These are phyloP conservation scores for Turritopsis rubra DNA, from an alignment of 30 jellyfish, hydroid and myxozoan genomes.

Conservation along the genomic window DNA sequence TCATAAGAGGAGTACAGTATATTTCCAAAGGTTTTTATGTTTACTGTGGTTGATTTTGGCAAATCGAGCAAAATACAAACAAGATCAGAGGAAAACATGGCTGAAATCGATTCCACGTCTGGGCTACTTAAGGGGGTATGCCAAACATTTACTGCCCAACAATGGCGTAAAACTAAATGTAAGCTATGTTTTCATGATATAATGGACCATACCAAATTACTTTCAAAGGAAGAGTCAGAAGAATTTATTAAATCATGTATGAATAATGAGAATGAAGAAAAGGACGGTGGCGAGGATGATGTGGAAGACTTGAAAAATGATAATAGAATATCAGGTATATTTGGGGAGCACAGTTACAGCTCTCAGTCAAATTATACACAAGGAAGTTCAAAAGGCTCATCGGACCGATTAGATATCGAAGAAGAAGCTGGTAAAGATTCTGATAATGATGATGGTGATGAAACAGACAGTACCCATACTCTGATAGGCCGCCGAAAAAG, in stretches of 20 bases:
- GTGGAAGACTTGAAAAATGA: neutral
- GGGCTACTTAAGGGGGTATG: conserved; percentile 34
- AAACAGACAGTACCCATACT: conserved; percentile 6
- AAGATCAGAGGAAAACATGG: neutral
- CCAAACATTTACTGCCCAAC: conserved; percentile 62
- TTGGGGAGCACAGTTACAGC: conserved; percentile 2
- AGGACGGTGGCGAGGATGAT: neutral
- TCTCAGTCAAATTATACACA: conserved; percentile 18
- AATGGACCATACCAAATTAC: conserved; percentile 30
- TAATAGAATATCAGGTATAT: neutral
- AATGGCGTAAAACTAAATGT: conserved; percentile 89
- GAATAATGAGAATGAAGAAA: conserved; percentile 12
- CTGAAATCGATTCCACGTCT: conserved; percentile 7
- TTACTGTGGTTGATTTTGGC: neutral
- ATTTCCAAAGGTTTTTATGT: neutral
- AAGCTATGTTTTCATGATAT: conserved; percentile 71
- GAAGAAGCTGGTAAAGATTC: conserved; percentile 1
- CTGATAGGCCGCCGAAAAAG: neutral
- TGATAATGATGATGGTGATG: conserved; percentile 11
- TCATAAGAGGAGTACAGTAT: neutral
- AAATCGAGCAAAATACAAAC: neutral
- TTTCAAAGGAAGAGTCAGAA: conserved; percentile 30
- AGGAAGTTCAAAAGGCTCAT: conserved; percentile 9
- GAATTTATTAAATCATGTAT: conserved; percentile 21
- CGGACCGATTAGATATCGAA: neutral